Evolutionary conservation across 2,888 invertebrate genomes (phyloP).

Genomic region (Euclidia mi): DNA sequence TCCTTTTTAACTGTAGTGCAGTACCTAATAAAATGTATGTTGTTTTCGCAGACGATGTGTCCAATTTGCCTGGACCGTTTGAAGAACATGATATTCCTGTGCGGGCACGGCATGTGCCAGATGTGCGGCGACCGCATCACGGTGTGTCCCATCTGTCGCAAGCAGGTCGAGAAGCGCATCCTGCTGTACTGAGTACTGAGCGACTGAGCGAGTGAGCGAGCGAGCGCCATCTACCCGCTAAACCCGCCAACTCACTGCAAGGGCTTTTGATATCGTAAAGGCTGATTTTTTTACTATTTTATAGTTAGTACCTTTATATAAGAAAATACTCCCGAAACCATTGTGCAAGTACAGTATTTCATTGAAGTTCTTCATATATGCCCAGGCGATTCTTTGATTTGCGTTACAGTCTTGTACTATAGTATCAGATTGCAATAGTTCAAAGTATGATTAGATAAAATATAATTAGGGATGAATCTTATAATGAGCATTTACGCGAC

Average conservation of each 20-base stretch:
- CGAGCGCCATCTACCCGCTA: not conserved
- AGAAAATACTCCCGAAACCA: not conserved
- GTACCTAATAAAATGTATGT: not conserved
- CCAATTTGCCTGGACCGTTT: conserved; percentile 99
- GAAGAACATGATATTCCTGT: conserved; percentile 99
- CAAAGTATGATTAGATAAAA: conserved; percentile 5
- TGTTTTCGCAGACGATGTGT: conserved; percentile 96
- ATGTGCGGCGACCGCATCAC: conserved; percentile 99
- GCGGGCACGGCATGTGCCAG: conserved; percentile 99
- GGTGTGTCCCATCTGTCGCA: conserved; percentile 99
- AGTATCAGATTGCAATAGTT: conserved; percentile 1
- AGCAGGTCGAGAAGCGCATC: conserved; percentile 98
- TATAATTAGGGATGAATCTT: conserved; percentile 5
- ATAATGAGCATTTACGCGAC: conserved; percentile 29
- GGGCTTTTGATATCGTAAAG: conserved; percentile 35
- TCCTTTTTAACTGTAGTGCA: no score
- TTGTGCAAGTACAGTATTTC: conserved; percentile 11
- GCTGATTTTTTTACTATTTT: conserved; percentile 47
- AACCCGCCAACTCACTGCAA: conserved; percentile 11
- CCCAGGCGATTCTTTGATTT: not conserved
- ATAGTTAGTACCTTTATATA: conserved; percentile 17
- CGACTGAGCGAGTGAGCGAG: no score
- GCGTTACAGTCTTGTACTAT: not conserved
- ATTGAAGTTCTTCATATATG: no score
- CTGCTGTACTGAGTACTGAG: conserved; percentile 93